Evolutionary conservation across 2,797 vertebrate species (phyloP), one percentile per base, ranked within the genome.

Genomic region (Urophycis tenuis): DNA sequence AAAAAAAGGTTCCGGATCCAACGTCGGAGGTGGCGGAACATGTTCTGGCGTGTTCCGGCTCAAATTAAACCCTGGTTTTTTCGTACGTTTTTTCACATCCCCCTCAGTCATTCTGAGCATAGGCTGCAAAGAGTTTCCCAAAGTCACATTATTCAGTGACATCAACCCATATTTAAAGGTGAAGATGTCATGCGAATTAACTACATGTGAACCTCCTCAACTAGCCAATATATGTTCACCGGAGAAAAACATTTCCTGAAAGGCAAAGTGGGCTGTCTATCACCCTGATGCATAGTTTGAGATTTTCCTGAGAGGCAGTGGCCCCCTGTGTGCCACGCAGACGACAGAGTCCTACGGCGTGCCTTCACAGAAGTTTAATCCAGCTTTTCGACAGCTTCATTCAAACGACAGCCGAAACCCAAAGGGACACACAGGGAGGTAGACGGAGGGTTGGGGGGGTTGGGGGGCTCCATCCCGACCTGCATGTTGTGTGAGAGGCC

Each of bases 401-500:
- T 49, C 45, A 17, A 49, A n/a, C n/a, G n/a, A n/a, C n/a, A n/a
- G n/a, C 41, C 17, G 14, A 45, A 45, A 45, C 49, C 17, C 15
- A 49, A 17, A 19, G 15, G 10, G 45, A 17, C 45, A 53, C 19
- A 53, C 19, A 53, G 19, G 9, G 17, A 19, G 31, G 45, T 12
- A 12, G 3, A 75, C 30, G 11, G n/a, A n/a, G n/a, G n/a, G n/a
- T n/a, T n/a, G n/a, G n/a, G n/a, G n/a, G n/a, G n/a, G n/a, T n/a
- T n/a, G n/a, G n/a, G n/a, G 30, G 4, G n/a, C 36, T 49, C 53
- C 8, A 0, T 72, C 32, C 80, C 78, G 71, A 93, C 93, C 83
- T 94, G 93, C 93, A 94, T 94, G 14, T 79, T 91, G 11, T 80
- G 29, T 22, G 93, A 92, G 72, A 94, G 93, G 0, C 89, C 86